Evolutionary conservation across 2,797 vertebrate species (phyloP).

Genomic region (Epinephelus awoara): DNA sequence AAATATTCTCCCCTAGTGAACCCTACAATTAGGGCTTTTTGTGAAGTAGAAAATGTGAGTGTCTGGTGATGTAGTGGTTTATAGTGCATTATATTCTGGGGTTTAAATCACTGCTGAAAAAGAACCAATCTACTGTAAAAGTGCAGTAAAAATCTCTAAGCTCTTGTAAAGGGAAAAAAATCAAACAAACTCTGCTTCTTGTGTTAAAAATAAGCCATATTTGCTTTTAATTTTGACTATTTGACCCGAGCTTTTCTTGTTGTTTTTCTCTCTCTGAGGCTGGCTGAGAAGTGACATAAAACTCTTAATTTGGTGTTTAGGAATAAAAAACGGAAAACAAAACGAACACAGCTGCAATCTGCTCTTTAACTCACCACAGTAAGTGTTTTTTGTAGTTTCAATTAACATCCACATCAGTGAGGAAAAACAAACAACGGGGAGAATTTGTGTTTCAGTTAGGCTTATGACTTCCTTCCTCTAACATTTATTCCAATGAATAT

Average conservation of each 20-base stretch:
- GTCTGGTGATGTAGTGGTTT: not conserved
- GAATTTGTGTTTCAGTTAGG: conserved; percentile 34
- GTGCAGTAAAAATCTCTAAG: not conserved
- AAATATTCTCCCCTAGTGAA: not conserved
- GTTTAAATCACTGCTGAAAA: conserved; percentile 1
- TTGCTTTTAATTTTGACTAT: not conserved
- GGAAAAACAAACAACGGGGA: conserved; percentile 26
- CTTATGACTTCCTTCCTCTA: conserved; percentile 61
- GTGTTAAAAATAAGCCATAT: not conserved
- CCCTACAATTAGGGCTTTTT: conserved; percentile 15
- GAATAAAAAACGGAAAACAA: conserved; percentile 17
- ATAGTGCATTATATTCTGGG: not conserved
- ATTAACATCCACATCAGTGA: conserved; percentile 37
- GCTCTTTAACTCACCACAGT: conserved; percentile 1
- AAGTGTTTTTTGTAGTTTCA: conserved; percentile 42
- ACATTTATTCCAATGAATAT: conserved; percentile 79
- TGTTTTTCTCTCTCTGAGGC: not conserved
- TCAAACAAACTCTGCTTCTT: not conserved
- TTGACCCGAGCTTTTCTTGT: not conserved
- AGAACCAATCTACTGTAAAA: not conserved
- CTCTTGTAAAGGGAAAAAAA: not conserved
- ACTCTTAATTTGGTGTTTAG: conserved; percentile 17
- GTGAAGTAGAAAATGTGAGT: not conserved
- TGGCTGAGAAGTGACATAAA: conserved; percentile 3
- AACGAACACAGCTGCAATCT: conserved; percentile 7